phyloP scores from a whole-genome alignment of 2,113 vertebrate genomes.

The Trematomus loennbergii region DNA sequence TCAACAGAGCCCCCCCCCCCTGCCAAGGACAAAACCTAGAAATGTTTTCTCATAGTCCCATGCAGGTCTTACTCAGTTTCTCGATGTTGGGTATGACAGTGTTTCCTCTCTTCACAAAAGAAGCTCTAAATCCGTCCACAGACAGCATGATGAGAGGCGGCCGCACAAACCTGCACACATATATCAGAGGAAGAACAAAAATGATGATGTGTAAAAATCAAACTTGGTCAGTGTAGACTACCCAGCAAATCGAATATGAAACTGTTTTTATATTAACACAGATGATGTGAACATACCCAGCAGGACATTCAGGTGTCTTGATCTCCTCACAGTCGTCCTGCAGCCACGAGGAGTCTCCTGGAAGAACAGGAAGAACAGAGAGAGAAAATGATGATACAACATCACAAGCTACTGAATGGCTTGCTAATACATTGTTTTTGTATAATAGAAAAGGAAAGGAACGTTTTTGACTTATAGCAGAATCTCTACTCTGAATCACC shows the following conservation, averaged over 20 bases:
- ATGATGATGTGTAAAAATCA: not conserved
- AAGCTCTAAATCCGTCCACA: conserved; percentile 95
- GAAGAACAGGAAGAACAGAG: not conserved
- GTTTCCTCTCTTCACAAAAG: conserved; percentile 94
- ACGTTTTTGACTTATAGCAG: too few relatives aligned
- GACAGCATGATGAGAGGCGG: conserved; percentile 96
- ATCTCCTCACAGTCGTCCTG: conserved; percentile 97
- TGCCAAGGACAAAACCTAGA: too few relatives aligned
- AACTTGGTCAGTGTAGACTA: not conserved
- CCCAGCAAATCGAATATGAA: not conserved
- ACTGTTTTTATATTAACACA: not conserved
- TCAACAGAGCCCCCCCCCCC: not conserved
- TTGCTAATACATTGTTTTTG: too few relatives aligned
- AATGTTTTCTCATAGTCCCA: not conserved
- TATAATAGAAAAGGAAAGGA: too few relatives aligned
- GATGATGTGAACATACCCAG: conserved; percentile 85
- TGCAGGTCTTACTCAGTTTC: conserved; percentile 90
- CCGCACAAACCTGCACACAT: conserved; percentile 87
- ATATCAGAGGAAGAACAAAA: not conserved
- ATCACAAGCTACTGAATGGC: not conserved
- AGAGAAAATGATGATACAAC: not conserved
- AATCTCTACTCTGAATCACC: too few relatives aligned
- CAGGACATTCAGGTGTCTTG: conserved; percentile 90
- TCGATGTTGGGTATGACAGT: conserved; percentile 95
- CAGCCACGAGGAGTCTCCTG: conserved; percentile 94